These are phyloP conservation scores for Halocaridina rubra DNA, from an alignment of 2,888 invertebrate genomes.

Conservation along the genomic window DNA sequence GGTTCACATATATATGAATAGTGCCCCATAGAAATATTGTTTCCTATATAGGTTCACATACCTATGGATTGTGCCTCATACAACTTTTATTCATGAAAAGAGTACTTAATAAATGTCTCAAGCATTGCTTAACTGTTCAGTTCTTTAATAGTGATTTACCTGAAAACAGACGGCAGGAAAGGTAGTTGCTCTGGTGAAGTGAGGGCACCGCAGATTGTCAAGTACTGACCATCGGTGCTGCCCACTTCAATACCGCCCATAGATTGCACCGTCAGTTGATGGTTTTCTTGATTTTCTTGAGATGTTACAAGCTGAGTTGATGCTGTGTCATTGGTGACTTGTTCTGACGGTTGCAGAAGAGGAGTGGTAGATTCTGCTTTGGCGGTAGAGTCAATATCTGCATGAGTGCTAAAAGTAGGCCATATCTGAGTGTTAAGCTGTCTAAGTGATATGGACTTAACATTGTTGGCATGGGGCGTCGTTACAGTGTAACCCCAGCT, in stretches of 20 bases:
- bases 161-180: neutral
- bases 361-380: neutral
- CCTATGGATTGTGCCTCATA: too few species aligned
- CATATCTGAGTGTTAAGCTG: too few species aligned
- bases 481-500: neutral
- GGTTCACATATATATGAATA: too few species aligned
- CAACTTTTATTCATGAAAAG: too few species aligned
- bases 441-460: neutral
- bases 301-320: too few species aligned
- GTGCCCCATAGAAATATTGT: too few species aligned
- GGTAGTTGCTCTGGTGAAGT: neutral
- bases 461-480: neutral
- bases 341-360: neutral
- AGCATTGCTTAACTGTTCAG: too few species aligned
- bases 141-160: too few species aligned
- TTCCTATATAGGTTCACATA: too few species aligned
- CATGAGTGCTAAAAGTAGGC: neutral
- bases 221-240: neutral
- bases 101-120: too few species aligned
- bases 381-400: neutral
- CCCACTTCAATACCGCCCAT: neutral
- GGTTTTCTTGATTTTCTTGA: too few species aligned
- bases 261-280: neutral
- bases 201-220: neutral
- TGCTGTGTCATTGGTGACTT: neutral